Percentiles rank a stretch among this genome's conserved stretches.
Evolutionary conservation across 1,140 invertebrate genomes (phyloP).

Genomic region (Stegodyphus dumicola): DNA sequence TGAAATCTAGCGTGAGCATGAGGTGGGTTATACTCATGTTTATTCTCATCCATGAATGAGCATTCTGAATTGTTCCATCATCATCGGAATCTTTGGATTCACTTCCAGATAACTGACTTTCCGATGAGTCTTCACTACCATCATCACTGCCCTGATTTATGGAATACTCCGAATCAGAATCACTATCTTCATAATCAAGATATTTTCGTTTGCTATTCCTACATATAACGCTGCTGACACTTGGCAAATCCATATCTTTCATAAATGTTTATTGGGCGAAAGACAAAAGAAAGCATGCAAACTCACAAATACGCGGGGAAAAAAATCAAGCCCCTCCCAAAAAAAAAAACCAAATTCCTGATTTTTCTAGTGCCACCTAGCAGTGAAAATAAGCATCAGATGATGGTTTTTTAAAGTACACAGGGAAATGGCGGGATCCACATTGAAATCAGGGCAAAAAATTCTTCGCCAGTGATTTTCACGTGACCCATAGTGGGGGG

Average conservation of each 20-base stretch:
- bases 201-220: conserved; percentile 2
- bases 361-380: background rate
- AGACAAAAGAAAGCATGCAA: background rate
- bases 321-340: conserved; percentile 4
- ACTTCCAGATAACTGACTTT: background rate
- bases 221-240: background rate
- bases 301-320: conserved; percentile 1
- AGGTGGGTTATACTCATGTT: no score
- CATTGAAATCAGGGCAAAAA: background rate
- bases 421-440: background rate
- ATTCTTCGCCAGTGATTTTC: background rate
- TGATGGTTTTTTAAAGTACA: background rate
- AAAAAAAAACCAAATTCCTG: background rate
- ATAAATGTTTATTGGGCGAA: background rate
- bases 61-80: no score
- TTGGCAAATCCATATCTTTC: no score
- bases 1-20: no score
- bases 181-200: no score
- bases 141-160: background rate
- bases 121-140: background rate
- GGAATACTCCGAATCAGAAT: background rate
- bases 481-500: background rate
- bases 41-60: no score
- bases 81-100: background rate
- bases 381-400: background rate